Evolutionary conservation across 30 jellyfish, hydroid and myxozoan genomes (phyloP), one percentile per base, ranked within the genome.

Genomic region (Pseudorhiza aurosa): DNA sequence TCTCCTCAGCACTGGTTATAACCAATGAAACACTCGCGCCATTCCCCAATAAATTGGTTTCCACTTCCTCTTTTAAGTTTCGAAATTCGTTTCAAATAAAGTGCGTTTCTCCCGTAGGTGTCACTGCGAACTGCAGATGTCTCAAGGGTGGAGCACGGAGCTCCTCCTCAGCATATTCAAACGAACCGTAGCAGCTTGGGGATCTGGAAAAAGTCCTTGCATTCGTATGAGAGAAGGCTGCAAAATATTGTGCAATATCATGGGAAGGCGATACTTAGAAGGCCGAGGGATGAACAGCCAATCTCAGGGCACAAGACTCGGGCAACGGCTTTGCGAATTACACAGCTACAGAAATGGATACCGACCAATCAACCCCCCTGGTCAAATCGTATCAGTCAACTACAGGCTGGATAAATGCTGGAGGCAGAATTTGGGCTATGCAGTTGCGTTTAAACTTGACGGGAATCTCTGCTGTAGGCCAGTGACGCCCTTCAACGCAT

Each of bases 381-480:
- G 90, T 0, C 44, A 68, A 36, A 63, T 63, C 25, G 90, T 77
- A 36, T 58, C 90, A 27, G 81, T 77, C 1, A 77, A 53, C 33
- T 77, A 77, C 90, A 63, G 26, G 64, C 39, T 77, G 42, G 67
- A 46, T 46, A 46, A 36, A 24, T 77, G 90, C 68, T 60, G 90
- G 82, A 72, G 39, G 32, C 63, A 77, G 81, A 77, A 62, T 33
- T 32, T 47, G 12, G 60, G 68, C 39, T 76, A 76, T 25, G 59
- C 68, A 46, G 65, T 43, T 18, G 90, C 82, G 17, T 60, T 63
- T 47, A 77, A 46, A 24, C 75, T 77, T 15, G 64, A 47, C 25
- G 90, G 90, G 18, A 81, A 81, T 26, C 85, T 68, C 57, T 81
- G 93, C 68, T 81, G 93, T 45, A 81, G 30, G 50, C 74, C 93